Evolutionary conservation across 1,140 invertebrate species (phyloP).

Genomic region (Teleopsis dalmanni): DNA sequence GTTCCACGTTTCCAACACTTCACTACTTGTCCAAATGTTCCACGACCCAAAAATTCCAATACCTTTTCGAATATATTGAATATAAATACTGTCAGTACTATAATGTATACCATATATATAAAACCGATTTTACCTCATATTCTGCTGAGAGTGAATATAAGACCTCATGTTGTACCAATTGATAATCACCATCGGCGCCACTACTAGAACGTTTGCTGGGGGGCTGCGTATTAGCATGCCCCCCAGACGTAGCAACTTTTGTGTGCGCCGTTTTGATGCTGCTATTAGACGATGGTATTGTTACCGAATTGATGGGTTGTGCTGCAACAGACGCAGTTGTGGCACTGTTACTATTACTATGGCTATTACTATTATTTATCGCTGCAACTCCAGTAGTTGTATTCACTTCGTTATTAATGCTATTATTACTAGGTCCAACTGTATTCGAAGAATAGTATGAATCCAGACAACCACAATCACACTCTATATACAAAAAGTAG

Average conservation of each 20-base stretch:
- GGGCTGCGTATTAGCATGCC: slow-evolving; percentile 44
- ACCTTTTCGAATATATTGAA: slow-evolving; percentile 53
- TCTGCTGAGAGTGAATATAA: slow-evolving; percentile 87
- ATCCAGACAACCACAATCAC: slow-evolving; percentile 43
- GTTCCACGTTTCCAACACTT: slow-evolving; percentile 99
- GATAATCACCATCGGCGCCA: slow-evolving; percentile 91
- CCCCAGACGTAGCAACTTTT: slow-evolving; percentile 44
- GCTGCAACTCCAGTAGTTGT: neutral
- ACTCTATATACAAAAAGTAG: slow-evolving; percentile 22
- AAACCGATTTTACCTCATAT: slow-evolving; percentile 59
- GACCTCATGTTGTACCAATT: slow-evolving; percentile 96
- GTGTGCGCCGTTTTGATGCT: slow-evolving; percentile 44
- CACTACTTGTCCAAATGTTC: slow-evolving; percentile 98
- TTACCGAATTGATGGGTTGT: slow-evolving; percentile 1
- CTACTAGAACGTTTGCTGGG: slow-evolving; percentile 55
- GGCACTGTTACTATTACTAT: slow-evolving; percentile 17
- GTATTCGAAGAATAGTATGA: slow-evolving; percentile 22
- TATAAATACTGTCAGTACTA: too few relatives aligned
- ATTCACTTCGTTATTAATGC: neutral
- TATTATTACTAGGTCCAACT: neutral
- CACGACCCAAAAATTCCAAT: slow-evolving; percentile 94
- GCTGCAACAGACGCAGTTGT: slow-evolving; percentile 14
- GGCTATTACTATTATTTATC: neutral
- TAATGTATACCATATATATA: neutral
- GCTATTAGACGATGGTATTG: slow-evolving; percentile 17